Percentiles rank a stretch among this genome's conserved stretches.
Evolutionary conservation across 2,797 vertebrate genomes (phyloP).

Genomic region (Hafferia zeledoni): DNA sequence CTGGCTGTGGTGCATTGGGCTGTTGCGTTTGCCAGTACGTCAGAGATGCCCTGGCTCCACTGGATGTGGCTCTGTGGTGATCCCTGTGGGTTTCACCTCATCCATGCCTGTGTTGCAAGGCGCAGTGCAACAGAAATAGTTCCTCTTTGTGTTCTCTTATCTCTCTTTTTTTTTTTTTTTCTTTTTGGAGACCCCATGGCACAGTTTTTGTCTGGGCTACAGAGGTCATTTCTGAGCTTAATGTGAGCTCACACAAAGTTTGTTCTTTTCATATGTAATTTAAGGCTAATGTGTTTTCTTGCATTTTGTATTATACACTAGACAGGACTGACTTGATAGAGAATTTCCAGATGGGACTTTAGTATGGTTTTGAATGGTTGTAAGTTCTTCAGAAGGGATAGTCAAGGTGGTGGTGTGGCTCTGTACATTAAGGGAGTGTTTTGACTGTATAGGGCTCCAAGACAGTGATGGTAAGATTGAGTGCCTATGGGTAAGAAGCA

Average conservation of each 20-base stretch:
- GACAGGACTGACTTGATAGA: background rate
- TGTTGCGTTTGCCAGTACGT: background rate
- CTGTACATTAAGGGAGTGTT: background rate
- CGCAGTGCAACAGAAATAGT: background rate
- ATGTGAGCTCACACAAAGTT: accelerated
- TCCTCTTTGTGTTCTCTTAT: background rate
- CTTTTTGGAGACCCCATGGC: background rate
- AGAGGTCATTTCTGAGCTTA: background rate
- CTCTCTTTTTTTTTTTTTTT: too few relatives aligned
- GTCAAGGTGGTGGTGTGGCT: background rate
- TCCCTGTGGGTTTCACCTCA: accelerated
- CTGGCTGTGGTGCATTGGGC: background rate
- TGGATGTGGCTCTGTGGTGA: background rate
- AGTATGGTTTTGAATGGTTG: background rate
- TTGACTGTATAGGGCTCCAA: background rate
- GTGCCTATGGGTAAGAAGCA: background rate
- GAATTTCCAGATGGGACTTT: background rate
- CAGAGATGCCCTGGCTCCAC: accelerated
- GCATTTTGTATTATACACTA: background rate
- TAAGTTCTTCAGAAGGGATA: background rate
- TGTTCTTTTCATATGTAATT: background rate
- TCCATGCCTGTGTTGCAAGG: background rate
- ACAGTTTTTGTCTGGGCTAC: background rate
- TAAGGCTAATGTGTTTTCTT: background rate
- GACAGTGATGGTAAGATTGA: background rate